phyloP scores from a whole-genome alignment of 2,113 vertebrate species.

The Brachyhypopomus gauderio region DNA sequence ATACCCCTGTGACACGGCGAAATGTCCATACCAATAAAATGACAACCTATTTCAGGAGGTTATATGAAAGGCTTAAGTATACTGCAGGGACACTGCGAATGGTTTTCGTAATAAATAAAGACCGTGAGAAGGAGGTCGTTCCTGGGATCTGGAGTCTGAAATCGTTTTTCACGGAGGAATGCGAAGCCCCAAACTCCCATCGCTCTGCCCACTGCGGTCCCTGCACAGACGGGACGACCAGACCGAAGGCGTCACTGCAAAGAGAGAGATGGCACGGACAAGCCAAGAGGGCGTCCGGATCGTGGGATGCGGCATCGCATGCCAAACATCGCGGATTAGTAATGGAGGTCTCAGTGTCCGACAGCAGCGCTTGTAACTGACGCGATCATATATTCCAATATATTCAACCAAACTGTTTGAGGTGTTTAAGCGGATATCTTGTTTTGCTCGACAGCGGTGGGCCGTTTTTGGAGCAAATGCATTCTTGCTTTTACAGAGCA shows the following conservation, averaged over 20 bases:
- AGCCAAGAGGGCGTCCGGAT: neutral
- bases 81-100: neutral
- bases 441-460: neutral
- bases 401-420: no score
- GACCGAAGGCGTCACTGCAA: constrained; percentile 4
- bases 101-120: neutral
- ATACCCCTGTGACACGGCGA: neutral
- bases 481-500: neutral
- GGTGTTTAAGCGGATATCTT: no score
- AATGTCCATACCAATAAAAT: constrained; percentile 4
- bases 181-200: constrained; percentile 50
- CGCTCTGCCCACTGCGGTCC: constrained; percentile 51
- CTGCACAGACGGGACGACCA: no score
- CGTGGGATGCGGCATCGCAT: no score
- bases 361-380: no score
- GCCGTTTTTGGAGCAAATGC: neutral
- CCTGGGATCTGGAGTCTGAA: neutral
- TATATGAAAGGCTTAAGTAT: neutral
- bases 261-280: neutral
- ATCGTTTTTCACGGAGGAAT: constrained; percentile 59
- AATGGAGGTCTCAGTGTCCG: no score
- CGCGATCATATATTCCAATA: no score
- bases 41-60: neutral
- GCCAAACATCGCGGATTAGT: no score
- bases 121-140: neutral